phyloP scores from a whole-genome alignment of 2,113 vertebrate genomes.

The Enhydra lutris region DNA sequence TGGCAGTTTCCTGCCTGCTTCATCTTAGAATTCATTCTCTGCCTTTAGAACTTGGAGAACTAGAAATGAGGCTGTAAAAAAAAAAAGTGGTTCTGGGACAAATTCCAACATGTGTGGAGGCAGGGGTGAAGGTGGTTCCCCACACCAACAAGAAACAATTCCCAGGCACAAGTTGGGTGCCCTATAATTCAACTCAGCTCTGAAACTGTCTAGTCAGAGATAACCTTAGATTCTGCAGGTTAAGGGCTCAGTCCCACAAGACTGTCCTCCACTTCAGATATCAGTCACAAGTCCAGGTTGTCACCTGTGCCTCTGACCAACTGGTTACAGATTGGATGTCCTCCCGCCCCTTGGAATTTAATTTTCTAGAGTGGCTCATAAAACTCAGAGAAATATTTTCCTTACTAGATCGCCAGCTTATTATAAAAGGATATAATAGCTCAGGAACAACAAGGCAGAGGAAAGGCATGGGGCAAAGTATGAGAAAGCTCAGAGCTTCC shows the following conservation, averaged over 20 bases:
- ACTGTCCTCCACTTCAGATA: not conserved
- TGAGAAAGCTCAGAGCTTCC: not conserved
- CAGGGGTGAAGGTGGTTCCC: not conserved
- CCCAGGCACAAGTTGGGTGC: not conserved
- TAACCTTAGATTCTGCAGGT: not conserved
- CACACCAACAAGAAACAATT: not conserved
- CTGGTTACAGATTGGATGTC: not conserved
- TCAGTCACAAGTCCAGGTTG: not conserved
- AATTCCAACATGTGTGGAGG: not conserved
- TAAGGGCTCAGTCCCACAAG: not conserved
- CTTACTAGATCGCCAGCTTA: not conserved
- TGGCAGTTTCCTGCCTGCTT: not conserved
- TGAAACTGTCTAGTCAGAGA: not conserved
- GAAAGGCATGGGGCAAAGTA: not conserved
- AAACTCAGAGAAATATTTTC: not conserved
- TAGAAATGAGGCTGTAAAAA: not conserved
- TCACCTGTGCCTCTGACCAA: not conserved
- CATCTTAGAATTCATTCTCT: not conserved
- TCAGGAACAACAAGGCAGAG: not conserved
- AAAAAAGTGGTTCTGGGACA: not conserved
- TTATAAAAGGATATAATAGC: not conserved
- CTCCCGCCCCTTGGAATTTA: not conserved
- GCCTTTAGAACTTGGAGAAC: not conserved
- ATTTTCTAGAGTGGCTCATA: not conserved
- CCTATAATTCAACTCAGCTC: not conserved